Evolutionary conservation across 2,113 vertebrate genomes (phyloP).

Genomic region (Turnix velox): DNA sequence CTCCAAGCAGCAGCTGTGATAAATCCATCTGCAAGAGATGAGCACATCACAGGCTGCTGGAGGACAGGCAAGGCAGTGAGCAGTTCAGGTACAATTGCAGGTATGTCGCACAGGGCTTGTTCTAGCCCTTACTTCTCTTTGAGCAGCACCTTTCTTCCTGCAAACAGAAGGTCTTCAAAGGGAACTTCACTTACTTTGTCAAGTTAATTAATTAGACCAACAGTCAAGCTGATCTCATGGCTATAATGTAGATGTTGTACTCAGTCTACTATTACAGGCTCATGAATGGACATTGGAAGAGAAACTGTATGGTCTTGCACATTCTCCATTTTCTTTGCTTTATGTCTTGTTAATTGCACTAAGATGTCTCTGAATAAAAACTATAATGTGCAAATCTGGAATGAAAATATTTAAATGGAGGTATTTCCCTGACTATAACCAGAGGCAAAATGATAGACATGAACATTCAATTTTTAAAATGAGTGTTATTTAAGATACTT

Average conservation of each 20-base stretch:
- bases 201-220: not conserved
- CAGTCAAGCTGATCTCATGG: not conserved
- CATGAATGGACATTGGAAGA: not conserved
- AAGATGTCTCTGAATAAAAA: not conserved
- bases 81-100: not conserved
- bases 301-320: not conserved
- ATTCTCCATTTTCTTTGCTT: not conserved
- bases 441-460: not conserved
- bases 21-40: not conserved
- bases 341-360: not conserved
- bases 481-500: not conserved
- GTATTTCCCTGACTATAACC: not conserved
- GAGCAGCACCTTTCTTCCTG: not conserved
- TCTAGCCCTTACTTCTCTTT: not conserved
- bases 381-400: not conserved
- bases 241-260: not conserved
- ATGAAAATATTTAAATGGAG: not conserved
- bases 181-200: not conserved
- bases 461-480: not conserved
- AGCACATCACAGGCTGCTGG: rapidly evolving
- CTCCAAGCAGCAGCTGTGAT: not conserved
- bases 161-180: not conserved
- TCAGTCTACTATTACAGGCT: not conserved
- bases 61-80: not conserved
- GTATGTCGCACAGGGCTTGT: not conserved